Base-by-base conservation (phyloP, 1,140 invertebrate species). In the Diprion similis region DNA sequence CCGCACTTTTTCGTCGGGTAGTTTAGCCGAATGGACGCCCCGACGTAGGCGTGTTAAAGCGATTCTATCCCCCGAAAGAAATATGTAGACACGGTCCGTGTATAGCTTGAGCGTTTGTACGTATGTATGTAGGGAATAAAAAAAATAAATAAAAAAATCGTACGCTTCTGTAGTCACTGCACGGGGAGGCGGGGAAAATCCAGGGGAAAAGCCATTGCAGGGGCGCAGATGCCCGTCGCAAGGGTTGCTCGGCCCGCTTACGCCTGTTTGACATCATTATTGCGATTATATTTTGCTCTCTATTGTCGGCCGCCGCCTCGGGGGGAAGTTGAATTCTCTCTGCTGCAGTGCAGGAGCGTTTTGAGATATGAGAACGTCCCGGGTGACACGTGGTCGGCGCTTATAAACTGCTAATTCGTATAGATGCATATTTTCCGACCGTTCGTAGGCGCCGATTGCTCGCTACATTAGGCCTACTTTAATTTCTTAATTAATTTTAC, bases 261-360 rank as follows among this genome's bases (percentile, higher is more conserved):
- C 72, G 73, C 76, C 77, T 84, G 80, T 85, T 85, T 84, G 82
- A 85, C 81, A 84, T 88, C 80, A 82, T 86, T 83, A 86, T 85
- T 85, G 78, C 75, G 73, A 79, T 78, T 77, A 74, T 76, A 59
- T 59, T 59, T 59, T 59, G 51, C 51, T 59, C 51, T 8, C 9
- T 9, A 59, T 59, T 59, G 51, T 59, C 51, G n/a, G 6, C 11
- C 24, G 24, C 24, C 24, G 24, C 24, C 24, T 37, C n/a, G 51
- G 51, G 51, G 51, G 51, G 51, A 17, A 9, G 7, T 59, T 17
- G 51, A n/a, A n/a, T n/a, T n/a, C 9, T 17, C 24, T 37, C 24
- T 37, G 24, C 24, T 59, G 11, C n/a, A 59, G 11, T 15, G 51
- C 51, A 59, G 51, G 11, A 59, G 51, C 51, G 11, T 59, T 59